A percentile compares a stretch with the other conserved stretches of the same genome.
Conservation (phyloP, 2,797 vertebrate genomes). For the Bucorvus abyssinicus region DNA sequence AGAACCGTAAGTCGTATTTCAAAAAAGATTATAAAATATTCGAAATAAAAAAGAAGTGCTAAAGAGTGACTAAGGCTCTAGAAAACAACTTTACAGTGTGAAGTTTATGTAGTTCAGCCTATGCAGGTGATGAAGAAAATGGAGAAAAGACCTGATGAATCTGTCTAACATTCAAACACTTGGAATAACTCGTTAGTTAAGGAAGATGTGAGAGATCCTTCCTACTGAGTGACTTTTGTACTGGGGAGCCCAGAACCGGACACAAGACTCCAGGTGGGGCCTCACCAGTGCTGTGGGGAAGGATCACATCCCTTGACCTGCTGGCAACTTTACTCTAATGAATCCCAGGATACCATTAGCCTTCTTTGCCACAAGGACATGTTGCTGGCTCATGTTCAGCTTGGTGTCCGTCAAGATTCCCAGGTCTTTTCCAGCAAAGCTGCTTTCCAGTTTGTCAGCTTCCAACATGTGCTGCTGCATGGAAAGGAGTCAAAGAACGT, state of each 20-base stretch:
- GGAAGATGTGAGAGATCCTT: background rate
- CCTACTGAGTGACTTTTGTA: background rate
- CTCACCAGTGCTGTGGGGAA: background rate
- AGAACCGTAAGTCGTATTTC: background rate
- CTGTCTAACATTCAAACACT: background rate
- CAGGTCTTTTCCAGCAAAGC: background rate
- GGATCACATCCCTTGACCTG: background rate
- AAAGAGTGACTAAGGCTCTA: background rate
- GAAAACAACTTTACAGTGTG: background rate
- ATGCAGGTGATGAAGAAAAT: background rate
- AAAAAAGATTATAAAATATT: background rate
- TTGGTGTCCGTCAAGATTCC: background rate
- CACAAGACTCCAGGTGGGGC: background rate
- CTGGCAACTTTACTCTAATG: background rate
- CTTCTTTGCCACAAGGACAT: background rate
- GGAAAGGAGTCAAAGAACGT: background rate
- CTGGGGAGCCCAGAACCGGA: background rate
- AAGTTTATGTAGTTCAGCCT: background rate
- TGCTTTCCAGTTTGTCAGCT: background rate
- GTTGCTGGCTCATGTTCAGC: background rate
- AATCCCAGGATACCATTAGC: background rate
- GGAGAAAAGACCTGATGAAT: background rate
- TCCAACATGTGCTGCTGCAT: background rate
- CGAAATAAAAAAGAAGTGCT: background rate
- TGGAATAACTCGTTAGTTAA: background rate